A percentile compares a stretch with the other conserved stretches of the same genome.
phyloP scores from a whole-genome alignment of 2,113 vertebrate genomes.

The Pygoscelis antarcticus region DNA sequence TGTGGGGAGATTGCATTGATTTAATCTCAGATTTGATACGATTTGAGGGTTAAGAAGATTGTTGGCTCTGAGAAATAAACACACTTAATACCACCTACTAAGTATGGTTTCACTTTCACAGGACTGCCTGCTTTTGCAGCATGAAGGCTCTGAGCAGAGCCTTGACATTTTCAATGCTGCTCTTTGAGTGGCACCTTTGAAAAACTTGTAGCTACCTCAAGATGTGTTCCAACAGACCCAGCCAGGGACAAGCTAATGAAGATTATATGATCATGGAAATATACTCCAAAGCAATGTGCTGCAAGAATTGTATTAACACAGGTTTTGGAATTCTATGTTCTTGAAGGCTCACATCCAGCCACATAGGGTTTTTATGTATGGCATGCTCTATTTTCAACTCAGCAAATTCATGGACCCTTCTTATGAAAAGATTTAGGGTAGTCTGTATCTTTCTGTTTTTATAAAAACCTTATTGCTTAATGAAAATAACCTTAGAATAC shows the following conservation, averaged over 20 bases:
- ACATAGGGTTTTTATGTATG: background rate
- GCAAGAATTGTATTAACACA: background rate
- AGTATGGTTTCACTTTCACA: background rate
- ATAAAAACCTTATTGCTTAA: background rate
- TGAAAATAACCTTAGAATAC: background rate
- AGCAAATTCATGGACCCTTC: background rate
- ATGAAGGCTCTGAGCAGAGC: background rate
- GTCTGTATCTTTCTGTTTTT: background rate
- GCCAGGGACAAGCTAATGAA: background rate
- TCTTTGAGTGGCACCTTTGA: background rate
- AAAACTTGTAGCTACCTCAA: background rate
- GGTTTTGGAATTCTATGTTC: background rate
- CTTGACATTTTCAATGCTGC: background rate
- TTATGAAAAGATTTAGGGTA: background rate
- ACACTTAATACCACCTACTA: slow-evolving; percentile 3
- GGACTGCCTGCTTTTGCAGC: background rate
- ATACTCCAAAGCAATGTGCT: background rate
- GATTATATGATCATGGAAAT: background rate
- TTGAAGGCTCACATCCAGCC: background rate
- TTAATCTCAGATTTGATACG: slow-evolving; percentile 27
- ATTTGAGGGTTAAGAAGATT: slow-evolving; percentile 11
- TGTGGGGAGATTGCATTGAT: background rate
- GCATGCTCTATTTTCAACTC: background rate
- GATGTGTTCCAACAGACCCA: background rate
- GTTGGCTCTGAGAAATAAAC: slow-evolving; percentile 18